phyloP scores from a whole-genome alignment of 2,888 invertebrate species.

The Helleia helle region DNA sequence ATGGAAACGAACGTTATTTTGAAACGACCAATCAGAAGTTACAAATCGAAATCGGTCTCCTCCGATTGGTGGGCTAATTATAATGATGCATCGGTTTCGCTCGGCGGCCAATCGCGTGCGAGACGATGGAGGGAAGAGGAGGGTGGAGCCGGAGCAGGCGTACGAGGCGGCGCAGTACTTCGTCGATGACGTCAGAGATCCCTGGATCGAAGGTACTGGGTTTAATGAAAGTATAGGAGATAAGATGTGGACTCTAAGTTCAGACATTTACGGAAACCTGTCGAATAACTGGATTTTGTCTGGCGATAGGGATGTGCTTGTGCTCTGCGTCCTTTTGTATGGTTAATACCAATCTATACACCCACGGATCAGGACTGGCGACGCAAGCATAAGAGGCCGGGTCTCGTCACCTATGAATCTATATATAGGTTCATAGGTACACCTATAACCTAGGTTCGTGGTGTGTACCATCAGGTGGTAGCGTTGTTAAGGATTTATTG shows the following conservation, averaged over 20 bases:
- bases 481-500: too few relatives aligned
- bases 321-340: too few relatives aligned
- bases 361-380: too few relatives aligned
- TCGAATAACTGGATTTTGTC: too few relatives aligned
- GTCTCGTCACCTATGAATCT: too few relatives aligned
- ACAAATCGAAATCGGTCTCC: slow-evolving; percentile 2
- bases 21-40: slow-evolving; percentile 5
- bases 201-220: slow-evolving; percentile 53
- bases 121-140: slow-evolving; percentile 12
- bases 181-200: slow-evolving; percentile 77
- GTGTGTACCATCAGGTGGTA: too few relatives aligned
- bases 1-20: neutral
- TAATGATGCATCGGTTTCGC: slow-evolving; percentile 32
- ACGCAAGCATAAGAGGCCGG: too few relatives aligned
- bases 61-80: slow-evolving; percentile 10
- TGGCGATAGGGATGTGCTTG: too few relatives aligned
- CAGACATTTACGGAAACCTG: neutral
- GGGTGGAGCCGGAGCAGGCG: slow-evolving; percentile 69
- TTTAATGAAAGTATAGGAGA: neutral
- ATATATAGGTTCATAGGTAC: too few relatives aligned
- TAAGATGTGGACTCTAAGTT: neutral
- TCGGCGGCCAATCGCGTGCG: slow-evolving; percentile 25
- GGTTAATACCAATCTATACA: too few relatives aligned
- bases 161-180: slow-evolving; percentile 82
- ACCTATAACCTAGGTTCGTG: too few relatives aligned